Percentiles rank a stretch among this genome's conserved stretches.
phyloP scores from a whole-genome alignment of 2,113 vertebrate genomes.

The Passerina amoena region DNA sequence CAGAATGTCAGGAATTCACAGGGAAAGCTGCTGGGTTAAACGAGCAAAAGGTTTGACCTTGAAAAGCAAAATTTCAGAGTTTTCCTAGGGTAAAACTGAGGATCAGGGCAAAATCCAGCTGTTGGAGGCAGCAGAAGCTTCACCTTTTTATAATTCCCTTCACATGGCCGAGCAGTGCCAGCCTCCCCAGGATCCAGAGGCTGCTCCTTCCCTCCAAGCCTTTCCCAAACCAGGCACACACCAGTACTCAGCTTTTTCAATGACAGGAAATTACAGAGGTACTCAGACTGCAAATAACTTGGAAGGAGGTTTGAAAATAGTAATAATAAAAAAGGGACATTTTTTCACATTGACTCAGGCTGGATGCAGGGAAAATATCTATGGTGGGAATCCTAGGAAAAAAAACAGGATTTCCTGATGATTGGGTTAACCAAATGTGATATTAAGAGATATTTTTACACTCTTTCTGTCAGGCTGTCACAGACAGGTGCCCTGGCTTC shows the following conservation, averaged over 20 bases:
- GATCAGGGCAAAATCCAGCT: not conserved
- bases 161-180: not conserved
- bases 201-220: not conserved
- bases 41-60: not conserved
- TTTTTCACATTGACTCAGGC: not conserved
- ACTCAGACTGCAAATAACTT: not conserved
- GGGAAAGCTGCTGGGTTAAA: not conserved
- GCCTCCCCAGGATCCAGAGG: not conserved
- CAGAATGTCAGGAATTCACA: not conserved
- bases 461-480: not conserved
- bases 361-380: not conserved
- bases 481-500: not conserved
- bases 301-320: not conserved
- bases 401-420: not conserved
- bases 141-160: not conserved
- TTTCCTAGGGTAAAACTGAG: not conserved
- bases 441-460: not conserved
- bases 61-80: not conserved
- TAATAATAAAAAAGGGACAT: not conserved
- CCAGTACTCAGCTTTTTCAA: not conserved
- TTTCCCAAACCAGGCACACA: not conserved
- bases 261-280: not conserved
- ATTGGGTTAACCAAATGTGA: not conserved
- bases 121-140: not conserved
- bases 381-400: not conserved